A percentile compares a stretch with the other conserved stretches of the same genome.
Conservation (phyloP, 2,888 invertebrate genomes). For the Eledona agricola region DNA sequence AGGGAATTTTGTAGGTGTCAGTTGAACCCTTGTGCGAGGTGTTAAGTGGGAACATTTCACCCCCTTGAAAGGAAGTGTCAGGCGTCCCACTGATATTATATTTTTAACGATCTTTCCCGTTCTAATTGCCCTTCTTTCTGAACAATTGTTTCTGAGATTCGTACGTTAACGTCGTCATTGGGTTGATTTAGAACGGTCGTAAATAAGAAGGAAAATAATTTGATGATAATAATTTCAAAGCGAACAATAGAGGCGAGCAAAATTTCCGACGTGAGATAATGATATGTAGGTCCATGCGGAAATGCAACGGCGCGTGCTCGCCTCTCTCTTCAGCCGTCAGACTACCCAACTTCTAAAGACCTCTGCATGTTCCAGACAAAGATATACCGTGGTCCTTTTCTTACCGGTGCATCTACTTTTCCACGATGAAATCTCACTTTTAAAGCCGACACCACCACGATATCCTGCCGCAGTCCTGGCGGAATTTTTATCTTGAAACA, state of each 20-base stretch:
- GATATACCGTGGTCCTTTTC: slow-evolving; percentile 48
- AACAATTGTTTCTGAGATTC: slow-evolving; percentile 1
- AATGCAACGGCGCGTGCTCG: slow-evolving; percentile 54
- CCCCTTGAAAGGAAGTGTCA: neutral
- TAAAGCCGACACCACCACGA: neutral
- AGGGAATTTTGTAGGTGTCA: too few relatives aligned
- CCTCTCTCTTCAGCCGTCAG: slow-evolving; percentile 43
- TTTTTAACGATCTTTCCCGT: slow-evolving; percentile 1
- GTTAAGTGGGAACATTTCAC: neutral
- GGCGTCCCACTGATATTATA: neutral
- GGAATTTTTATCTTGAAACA: slow-evolving; percentile 45
- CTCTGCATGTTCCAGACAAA: slow-evolving; percentile 43
- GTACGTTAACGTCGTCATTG: slow-evolving; percentile 7
- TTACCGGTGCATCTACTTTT: slow-evolving; percentile 44
- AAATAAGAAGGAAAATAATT: slow-evolving; percentile 26
- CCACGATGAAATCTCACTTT: slow-evolving; percentile 41
- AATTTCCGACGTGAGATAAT: slow-evolving; percentile 38
- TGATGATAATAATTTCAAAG: slow-evolving; percentile 34
- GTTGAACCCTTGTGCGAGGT: too few relatives aligned
- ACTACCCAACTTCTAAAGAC: slow-evolving; percentile 44
- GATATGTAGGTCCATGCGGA: slow-evolving; percentile 47
- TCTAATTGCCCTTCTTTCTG: slow-evolving; percentile 1
- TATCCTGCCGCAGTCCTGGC: slow-evolving; percentile 17
- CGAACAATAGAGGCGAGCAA: slow-evolving; percentile 24
- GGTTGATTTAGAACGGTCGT: slow-evolving; percentile 11